Percentiles rank a stretch among this genome's conserved stretches.
Conservation (phyloP, 1,140 invertebrate genomes). For the Coptotermes formosanus region DNA sequence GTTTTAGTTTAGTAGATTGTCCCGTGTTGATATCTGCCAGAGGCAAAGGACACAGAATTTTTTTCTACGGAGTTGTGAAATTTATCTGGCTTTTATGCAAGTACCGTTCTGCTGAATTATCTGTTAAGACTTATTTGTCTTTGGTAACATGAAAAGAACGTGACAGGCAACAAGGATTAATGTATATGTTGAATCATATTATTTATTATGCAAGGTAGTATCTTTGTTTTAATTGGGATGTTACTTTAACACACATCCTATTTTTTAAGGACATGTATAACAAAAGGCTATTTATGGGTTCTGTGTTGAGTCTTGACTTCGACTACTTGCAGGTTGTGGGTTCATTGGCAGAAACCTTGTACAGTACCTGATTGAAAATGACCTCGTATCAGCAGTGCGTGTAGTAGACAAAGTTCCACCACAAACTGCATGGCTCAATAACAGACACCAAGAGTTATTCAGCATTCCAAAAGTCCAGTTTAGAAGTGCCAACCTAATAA, state of each 20-base stretch:
- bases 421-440: conserved; percentile 85
- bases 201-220: no score
- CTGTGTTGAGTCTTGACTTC: no score
- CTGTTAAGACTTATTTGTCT: no score
- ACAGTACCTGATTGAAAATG: conserved; percentile 74
- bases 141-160: no score
- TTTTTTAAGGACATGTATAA: no score
- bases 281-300: no score
- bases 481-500: conserved; percentile 87
- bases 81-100: not conserved
- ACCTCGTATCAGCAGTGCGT: conserved; percentile 70
- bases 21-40: not conserved
- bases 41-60: not conserved
- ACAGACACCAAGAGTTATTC: conserved; percentile 68
- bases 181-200: no score
- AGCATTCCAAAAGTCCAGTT: conserved; percentile 76
- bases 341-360: conserved; percentile 89
- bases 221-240: no score
- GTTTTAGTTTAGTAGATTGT: no score
- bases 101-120: not conserved
- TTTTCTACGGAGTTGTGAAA: not conserved
- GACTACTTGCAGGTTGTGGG: conserved; percentile 70
- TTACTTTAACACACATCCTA: no score
- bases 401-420: conserved; percentile 91
- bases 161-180: no score